These are phyloP conservation scores for Brenthis hecate DNA, from an alignment of 2,888 invertebrate genomes.

Conservation along the genomic window DNA sequence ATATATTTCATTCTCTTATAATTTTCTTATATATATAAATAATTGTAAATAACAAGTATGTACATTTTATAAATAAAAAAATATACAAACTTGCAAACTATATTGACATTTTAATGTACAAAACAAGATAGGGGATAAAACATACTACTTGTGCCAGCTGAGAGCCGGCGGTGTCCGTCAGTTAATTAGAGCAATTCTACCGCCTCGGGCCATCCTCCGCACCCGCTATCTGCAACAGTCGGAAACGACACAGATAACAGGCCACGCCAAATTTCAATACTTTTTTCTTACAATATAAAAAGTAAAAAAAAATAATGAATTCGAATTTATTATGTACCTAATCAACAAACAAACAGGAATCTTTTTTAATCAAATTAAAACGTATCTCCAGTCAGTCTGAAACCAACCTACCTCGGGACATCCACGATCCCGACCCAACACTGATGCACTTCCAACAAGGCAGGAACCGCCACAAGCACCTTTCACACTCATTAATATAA, in stretches of 20 bases:
- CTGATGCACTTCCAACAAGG: slow-evolving; percentile 50
- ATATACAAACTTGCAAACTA: neutral
- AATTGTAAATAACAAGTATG: too few species aligned
- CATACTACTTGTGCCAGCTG: slow-evolving; percentile 79
- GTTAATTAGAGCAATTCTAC: slow-evolving; percentile 73
- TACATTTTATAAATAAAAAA: neutral
- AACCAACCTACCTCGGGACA: slow-evolving; percentile 71
- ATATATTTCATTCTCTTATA: too few species aligned
- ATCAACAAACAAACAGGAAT: slow-evolving; percentile 11
- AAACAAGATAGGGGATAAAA: slow-evolving; percentile 39
- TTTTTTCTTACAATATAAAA: slow-evolving; percentile 45
- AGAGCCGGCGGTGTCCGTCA: slow-evolving; percentile 79
- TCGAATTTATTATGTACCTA: neutral
- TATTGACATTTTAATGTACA: neutral
- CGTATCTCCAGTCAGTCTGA: slow-evolving; percentile 63
- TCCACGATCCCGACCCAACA: slow-evolving; percentile 58
- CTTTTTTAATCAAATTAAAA: slow-evolving; percentile 69
- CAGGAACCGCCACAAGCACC: slow-evolving; percentile 45
- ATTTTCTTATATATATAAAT: too few species aligned
- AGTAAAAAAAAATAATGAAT: slow-evolving; percentile 39
- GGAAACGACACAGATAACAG: slow-evolving; percentile 78
- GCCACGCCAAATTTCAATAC: slow-evolving; percentile 46
- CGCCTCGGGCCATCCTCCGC: slow-evolving; percentile 75
- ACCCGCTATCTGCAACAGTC: slow-evolving; percentile 78
- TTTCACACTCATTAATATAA: slow-evolving; percentile 55